Percentiles rank a stretch among this genome's conserved stretches.
These are phyloP conservation scores for Lasioglossum leucozonium DNA, from an alignment of 2,888 invertebrate genomes.

Conservation along the genomic window DNA sequence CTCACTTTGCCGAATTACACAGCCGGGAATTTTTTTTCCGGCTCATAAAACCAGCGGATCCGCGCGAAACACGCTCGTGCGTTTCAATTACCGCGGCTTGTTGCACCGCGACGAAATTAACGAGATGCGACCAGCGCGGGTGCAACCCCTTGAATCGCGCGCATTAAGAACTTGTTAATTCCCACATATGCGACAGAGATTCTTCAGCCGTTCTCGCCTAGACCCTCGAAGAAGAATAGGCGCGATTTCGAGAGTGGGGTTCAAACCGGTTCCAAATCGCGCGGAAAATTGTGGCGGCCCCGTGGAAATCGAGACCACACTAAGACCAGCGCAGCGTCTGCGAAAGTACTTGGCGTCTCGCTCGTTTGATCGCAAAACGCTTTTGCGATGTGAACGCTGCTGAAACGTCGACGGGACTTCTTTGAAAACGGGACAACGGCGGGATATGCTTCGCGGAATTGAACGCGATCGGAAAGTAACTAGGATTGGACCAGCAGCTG, in stretches of 20 bases:
- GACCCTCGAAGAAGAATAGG: neutral
- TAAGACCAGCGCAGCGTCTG: neutral
- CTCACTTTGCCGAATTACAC: slow-evolving; percentile 10
- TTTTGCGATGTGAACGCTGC: neutral
- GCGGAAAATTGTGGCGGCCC: neutral
- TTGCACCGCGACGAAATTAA: neutral
- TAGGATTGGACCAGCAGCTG: neutral
- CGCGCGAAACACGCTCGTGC: slow-evolving; percentile 34
- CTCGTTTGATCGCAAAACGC: neutral
- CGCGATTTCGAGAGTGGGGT: neutral
- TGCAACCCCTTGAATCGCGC: slow-evolving; percentile 41
- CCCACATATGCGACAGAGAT: neutral
- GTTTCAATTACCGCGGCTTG: slow-evolving; percentile 43
- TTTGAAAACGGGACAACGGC: slow-evolving; percentile 1
- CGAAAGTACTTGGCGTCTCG: slow-evolving; percentile 10
- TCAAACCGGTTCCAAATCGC: neutral
- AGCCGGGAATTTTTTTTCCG: neutral
- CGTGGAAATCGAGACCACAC: neutral
- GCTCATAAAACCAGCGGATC: neutral
- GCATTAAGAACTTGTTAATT: slow-evolving; percentile 47
- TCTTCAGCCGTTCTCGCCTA: neutral
- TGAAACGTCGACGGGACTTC: neutral
- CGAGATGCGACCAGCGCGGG: neutral
- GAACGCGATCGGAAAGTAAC: neutral
- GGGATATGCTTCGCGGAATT: slow-evolving; percentile 3